Conservation (phyloP, 2,113 vertebrate genomes). For the Dendrocopos noguchii region DNA sequence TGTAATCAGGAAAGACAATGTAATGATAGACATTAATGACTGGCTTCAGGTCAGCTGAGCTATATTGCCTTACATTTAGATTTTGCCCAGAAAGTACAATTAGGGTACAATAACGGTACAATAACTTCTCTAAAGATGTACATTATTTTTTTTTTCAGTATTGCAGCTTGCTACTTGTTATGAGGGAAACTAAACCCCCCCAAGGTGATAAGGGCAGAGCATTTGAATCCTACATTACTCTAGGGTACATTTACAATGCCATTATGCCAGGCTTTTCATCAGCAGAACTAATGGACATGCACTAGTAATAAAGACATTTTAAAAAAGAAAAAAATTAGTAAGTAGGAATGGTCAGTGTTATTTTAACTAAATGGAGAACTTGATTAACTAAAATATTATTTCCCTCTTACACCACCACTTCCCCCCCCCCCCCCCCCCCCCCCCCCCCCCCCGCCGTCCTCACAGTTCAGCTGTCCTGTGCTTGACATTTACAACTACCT, state of each 20-base stretch:
- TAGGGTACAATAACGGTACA: neutral
- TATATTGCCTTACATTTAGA: neutral
- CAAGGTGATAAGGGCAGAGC: neutral
- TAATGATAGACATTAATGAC: neutral
- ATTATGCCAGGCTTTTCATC: neutral
- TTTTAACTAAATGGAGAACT: neutral
- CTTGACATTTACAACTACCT: neutral
- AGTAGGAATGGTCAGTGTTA: neutral
- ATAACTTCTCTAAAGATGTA: too few relatives aligned
- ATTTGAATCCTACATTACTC: neutral
- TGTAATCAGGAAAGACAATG: neutral
- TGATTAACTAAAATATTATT: neutral
- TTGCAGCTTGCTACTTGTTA: neutral
- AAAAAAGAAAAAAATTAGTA: neutral
- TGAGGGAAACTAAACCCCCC: neutral
- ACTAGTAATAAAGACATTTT: neutral
- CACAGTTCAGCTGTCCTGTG: neutral
- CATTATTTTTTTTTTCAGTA: neutral
- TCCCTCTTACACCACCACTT: too few relatives aligned
- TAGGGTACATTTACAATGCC: neutral
- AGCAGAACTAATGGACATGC: neutral
- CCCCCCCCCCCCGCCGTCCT: neutral
- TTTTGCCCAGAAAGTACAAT: neutral
- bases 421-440: fast-evolving
- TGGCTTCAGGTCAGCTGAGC: neutral